These are phyloP conservation scores for Stegodyphus mimosarum DNA, from an alignment of 1,140 invertebrate species.

Conservation along the genomic window DNA sequence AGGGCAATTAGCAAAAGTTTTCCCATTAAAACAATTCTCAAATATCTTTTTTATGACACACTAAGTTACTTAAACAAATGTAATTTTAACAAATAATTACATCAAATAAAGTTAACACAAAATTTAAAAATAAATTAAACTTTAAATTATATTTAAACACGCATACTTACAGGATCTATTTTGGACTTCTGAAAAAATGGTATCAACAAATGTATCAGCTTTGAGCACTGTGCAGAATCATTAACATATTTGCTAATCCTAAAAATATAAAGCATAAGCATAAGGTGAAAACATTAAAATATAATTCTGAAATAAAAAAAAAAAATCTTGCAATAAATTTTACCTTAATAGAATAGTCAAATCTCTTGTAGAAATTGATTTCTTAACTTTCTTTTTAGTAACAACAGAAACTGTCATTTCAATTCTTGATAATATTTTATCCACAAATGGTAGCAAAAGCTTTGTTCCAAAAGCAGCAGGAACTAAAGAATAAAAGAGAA, in stretches of 20 bases:
- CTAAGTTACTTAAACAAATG: no score
- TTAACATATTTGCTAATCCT: conserved; percentile 67
- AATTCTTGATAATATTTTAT: conserved; percentile 78
- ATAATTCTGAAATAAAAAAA: not conserved
- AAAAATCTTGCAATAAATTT: not conserved
- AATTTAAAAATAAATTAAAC: no score
- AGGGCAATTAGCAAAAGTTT: no score
- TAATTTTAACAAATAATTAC: no score
- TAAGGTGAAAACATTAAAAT: conserved; percentile 14
- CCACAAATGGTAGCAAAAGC: conserved; percentile 80
- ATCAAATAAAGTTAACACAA: no score
- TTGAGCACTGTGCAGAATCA: conserved; percentile 63
- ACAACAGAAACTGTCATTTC: conserved; percentile 67
- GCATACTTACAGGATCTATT: conserved; percentile 20
- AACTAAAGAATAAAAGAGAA: not conserved
- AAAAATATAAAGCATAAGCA: conserved; percentile 30
- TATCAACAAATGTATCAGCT: conserved; percentile 42
- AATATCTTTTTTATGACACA: no score
- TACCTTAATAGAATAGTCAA: conserved; percentile 78
- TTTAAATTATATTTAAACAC: no score
- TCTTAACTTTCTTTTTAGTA: conserved; percentile 72
- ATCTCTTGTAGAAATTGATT: conserved; percentile 76
- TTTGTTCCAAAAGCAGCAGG: conserved; percentile 75
- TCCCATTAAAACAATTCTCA: no score
- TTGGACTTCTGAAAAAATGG: conserved; percentile 32